Percentiles rank a stretch among this genome's conserved stretches.
Conservation (phyloP, 2,888 invertebrate genomes). For the Amblyjoppa fuscipennis region DNA sequence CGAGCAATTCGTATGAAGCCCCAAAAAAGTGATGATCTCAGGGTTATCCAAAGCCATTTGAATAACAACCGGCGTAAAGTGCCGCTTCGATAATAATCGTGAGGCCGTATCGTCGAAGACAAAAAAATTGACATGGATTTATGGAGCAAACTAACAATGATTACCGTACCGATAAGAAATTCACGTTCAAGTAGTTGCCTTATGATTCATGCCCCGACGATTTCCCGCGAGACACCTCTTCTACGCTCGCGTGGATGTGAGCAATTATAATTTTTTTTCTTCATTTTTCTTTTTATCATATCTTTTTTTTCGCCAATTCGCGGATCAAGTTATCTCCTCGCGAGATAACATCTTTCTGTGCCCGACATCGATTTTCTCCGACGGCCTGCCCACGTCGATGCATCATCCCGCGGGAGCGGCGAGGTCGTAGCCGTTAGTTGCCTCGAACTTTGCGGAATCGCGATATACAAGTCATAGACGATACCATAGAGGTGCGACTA, state of each 20-base stretch:
- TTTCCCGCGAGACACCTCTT: slow-evolving; percentile 1
- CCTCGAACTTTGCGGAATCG: slow-evolving; percentile 56
- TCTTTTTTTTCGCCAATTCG: slow-evolving; percentile 36
- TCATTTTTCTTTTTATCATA: slow-evolving; percentile 2
- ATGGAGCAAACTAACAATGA: slow-evolving; percentile 49
- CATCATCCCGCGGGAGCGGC: slow-evolving; percentile 66
- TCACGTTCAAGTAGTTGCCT: slow-evolving; percentile 32
- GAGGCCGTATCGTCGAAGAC: slow-evolving; percentile 16
- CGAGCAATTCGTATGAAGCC: not conserved
- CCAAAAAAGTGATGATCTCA: slow-evolving; percentile 25
- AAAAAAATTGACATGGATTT: slow-evolving; percentile 48
- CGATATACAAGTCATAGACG: slow-evolving; percentile 47
- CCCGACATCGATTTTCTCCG: slow-evolving; percentile 53
- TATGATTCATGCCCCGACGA: slow-evolving; percentile 30
- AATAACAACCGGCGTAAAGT: slow-evolving; percentile 11
- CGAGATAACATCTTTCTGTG: slow-evolving; percentile 53
- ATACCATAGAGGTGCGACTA: slow-evolving; percentile 28
- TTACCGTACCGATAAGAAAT: slow-evolving; percentile 40
- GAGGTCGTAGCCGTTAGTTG: slow-evolving; percentile 56
- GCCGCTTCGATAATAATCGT: slow-evolving; percentile 25
- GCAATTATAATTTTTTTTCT: slow-evolving; percentile 41
- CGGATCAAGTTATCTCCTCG: slow-evolving; percentile 43
- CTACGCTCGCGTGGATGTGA: slow-evolving; percentile 10
- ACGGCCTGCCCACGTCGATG: slow-evolving; percentile 61
- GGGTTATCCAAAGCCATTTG: not conserved